phyloP scores from a whole-genome alignment of 2,888 invertebrate species.

The Gastrophysa polygoni region DNA sequence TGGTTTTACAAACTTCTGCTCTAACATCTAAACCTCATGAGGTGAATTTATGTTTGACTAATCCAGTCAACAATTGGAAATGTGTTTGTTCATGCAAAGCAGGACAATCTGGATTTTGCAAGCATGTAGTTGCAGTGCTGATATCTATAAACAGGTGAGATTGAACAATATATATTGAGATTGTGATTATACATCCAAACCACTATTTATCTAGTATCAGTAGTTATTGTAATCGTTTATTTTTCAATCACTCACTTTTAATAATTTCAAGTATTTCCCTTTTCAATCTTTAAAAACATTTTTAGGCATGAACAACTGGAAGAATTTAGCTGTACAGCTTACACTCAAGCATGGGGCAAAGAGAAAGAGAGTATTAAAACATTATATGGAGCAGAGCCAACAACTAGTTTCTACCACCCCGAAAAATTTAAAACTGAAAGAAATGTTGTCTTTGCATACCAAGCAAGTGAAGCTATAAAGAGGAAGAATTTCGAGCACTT shows the following conservation, averaged over 20 bases:
- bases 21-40: conserved; percentile 7
- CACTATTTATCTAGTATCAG: not conserved
- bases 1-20: conserved; percentile 13
- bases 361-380: conserved; percentile 9
- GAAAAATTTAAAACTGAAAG: not conserved
- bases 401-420: conserved; percentile 1
- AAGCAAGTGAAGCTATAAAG: conserved; percentile 3
- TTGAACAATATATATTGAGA: too few relatives aligned
- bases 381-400: conserved; percentile 14
- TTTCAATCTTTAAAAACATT: conserved; percentile 4
- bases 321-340: conserved; percentile 16
- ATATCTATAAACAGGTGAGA: conserved; percentile 8
- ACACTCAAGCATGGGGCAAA: conserved; percentile 16
- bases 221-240: not conserved
- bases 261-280: not conserved
- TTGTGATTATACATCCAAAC: too few relatives aligned
- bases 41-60: conserved; percentile 1
- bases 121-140: conserved; percentile 7
- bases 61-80: conserved; percentile 1
- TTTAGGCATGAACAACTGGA: conserved; percentile 18
- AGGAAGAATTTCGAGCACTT: conserved; percentile 4
- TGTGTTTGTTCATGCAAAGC: conserved; percentile 11
- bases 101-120: conserved; percentile 8
- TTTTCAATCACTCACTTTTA: not conserved
- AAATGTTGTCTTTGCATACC: conserved; percentile 5